Conservation (phyloP, 1,140 invertebrate genomes). For the Hyphantria cunea region DNA sequence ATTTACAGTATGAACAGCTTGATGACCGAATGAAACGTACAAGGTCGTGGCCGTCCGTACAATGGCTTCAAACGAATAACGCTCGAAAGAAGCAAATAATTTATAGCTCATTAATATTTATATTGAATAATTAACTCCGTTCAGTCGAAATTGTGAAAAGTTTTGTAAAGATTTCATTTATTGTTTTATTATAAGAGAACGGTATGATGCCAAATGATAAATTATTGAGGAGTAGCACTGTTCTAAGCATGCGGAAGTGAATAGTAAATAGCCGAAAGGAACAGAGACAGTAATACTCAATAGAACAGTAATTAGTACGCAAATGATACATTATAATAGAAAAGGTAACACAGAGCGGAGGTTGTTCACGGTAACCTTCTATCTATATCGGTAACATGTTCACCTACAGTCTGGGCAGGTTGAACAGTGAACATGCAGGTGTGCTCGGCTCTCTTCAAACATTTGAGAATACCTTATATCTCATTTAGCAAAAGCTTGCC, state of each 20-base stretch:
- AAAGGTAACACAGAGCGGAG: conserved; percentile 36
- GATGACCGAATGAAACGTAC: conserved; percentile 57
- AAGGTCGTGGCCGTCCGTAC: conserved; percentile 67
- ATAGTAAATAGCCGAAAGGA: conserved; percentile 22
- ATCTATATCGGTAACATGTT: conserved; percentile 55
- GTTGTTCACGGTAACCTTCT: conserved; percentile 45
- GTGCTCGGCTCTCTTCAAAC: conserved; percentile 52
- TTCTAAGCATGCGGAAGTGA: conserved; percentile 23
- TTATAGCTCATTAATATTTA: conserved; percentile 27
- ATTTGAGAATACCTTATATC: conserved; percentile 61
- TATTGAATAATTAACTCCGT: conserved; percentile 4
- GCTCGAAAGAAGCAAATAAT: conserved; percentile 16
- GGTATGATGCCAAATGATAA: too few species aligned
- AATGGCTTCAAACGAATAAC: conserved; percentile 55
- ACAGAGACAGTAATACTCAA: conserved; percentile 13
- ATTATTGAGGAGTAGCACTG: neutral
- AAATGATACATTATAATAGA: conserved; percentile 12
- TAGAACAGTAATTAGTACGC: conserved; percentile 26
- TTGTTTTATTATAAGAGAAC: too few species aligned
- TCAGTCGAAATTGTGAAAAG: conserved; percentile 1
- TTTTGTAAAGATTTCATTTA: neutral
- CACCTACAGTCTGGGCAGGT: conserved; percentile 47
- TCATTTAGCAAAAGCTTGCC: conserved; percentile 57
- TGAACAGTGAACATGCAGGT: conserved; percentile 25
- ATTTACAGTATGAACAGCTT: conserved; percentile 53